Conservation (phyloP, 2,888 invertebrate species). For the Pyrocoelia pectoralis region DNA sequence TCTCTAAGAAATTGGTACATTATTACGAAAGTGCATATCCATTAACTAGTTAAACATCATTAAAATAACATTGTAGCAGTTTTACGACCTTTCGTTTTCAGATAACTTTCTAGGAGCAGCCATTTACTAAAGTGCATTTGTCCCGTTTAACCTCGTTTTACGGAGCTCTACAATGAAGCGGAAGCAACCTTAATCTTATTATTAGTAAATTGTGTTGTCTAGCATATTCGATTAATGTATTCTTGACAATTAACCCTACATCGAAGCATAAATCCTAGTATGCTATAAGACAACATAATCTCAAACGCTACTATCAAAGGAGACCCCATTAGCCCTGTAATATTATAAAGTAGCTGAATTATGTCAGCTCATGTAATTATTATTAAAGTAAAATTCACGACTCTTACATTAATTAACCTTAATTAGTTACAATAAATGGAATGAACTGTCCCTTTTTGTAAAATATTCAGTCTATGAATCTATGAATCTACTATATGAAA, state of each 20-base stretch:
- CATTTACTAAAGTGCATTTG: constrained; percentile 14
- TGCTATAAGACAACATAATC: constrained; percentile 24
- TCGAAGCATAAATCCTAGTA: constrained; percentile 41
- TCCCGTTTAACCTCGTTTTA: constrained; percentile 33
- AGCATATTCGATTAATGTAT: constrained; percentile 48
- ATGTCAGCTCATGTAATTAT: no score
- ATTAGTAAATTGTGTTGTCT: constrained; percentile 47
- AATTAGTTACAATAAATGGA: no score
- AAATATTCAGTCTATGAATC: no score
- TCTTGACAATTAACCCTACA: constrained; percentile 47
- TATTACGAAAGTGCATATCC: no score
- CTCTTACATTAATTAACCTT: no score
- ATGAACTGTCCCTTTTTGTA: no score
- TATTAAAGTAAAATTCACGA: no score
- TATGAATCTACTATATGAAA: no score
- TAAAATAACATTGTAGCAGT: no score
- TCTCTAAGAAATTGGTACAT: no score
- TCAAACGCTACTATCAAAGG: constrained; percentile 27
- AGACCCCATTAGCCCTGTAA: constrained; percentile 23
- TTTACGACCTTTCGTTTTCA: neutral
- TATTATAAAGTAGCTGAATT: constrained; percentile 6
- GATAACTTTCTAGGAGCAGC: neutral
- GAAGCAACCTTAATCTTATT: constrained; percentile 45
- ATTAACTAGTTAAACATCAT: no score
- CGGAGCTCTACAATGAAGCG: constrained; percentile 29